Evolutionary conservation across 2,888 invertebrate genomes (phyloP).

Genomic region (Brachylomia viminalis): DNA sequence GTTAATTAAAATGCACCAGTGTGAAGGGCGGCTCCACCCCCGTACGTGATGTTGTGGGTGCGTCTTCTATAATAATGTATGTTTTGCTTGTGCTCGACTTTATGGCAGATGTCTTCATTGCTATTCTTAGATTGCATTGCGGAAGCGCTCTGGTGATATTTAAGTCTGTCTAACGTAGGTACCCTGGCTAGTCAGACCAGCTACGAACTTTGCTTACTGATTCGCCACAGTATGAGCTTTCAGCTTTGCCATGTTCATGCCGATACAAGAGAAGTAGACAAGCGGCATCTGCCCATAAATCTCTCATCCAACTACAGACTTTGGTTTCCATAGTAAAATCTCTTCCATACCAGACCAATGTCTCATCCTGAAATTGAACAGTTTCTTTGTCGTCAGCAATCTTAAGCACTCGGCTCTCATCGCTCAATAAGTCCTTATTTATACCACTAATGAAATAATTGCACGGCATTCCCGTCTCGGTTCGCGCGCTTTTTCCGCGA

Average conservation of each 20-base stretch:
- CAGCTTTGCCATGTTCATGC: not conserved
- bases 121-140: not conserved
- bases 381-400: slow-evolving; percentile 31
- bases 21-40: slow-evolving; percentile 30
- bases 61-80: slow-evolving; percentile 23
- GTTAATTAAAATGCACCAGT: slow-evolving; percentile 58
- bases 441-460: slow-evolving; percentile 64
- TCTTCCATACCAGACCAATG: not conserved
- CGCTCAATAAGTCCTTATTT: slow-evolving; percentile 41
- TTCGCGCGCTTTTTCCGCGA: slow-evolving; percentile 55
- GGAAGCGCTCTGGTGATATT: not conserved
- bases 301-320: not conserved
- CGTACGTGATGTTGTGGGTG: not conserved
- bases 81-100: not conserved
- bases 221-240: not conserved
- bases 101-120: slow-evolving; percentile 1
- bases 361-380: not conserved
- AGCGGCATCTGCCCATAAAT: not conserved
- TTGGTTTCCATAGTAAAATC: not conserved
- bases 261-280: not conserved
- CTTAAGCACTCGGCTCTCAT: slow-evolving; percentile 3
- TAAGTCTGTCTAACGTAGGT: too few relatives aligned
- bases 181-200: too few relatives aligned
- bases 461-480: slow-evolving; percentile 56
- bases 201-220: not conserved